Base-by-base conservation (phyloP, 2,888 invertebrate species). In the Lampropteryx suffumata region DNA sequence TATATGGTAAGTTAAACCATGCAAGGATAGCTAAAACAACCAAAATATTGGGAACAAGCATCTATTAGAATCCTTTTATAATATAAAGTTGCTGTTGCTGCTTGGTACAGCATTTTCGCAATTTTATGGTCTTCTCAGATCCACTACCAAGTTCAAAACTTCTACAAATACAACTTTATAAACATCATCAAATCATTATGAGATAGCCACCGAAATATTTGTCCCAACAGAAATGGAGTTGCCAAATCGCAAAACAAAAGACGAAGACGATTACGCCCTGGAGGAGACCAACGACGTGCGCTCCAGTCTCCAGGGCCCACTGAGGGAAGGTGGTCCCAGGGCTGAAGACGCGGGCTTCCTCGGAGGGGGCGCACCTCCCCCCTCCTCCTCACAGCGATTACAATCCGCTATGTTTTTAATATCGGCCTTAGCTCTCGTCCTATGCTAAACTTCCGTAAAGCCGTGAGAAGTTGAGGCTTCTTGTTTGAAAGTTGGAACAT, bases 1-100 rank as follows among this genome's bases (percentile, higher is more conserved):
- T 97, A 61, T 97, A 97, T 79, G 96, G 97, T 97, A 84, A 93
- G 94, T 90, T 10, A 17, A 17, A 17, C 17, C 17, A 17, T n/a
- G n/a, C n/a, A n/a, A n/a, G n/a, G n/a, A n/a, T n/a, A n/a, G n/a
- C n/a, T n/a, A n/a, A n/a, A n/a, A n/a, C n/a, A n/a, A n/a, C n/a
- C n/a, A n/a, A n/a, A n/a, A n/a, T n/a, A n/a, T n/a, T n/a, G n/a
- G n/a, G n/a, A n/a, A n/a, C n/a, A n/a, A n/a, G n/a, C n/a, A n/a
- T n/a, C n/a, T n/a, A n/a, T n/a, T n/a, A n/a, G n/a, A n/a, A n/a
- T n/a, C n/a, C n/a, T n/a, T n/a, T n/a, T n/a, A n/a, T n/a, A n/a
- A n/a, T n/a, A n/a, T n/a, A n/a, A n/a, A n/a, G n/a, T n/a, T n/a
- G n/a, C n/a, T n/a, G n/a, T n/a, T n/a, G n/a, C n/a, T n/a, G n/a